Evolutionary conservation across 2,888 invertebrate genomes (phyloP).

Genomic region (Xestobium rufovillosum): DNA sequence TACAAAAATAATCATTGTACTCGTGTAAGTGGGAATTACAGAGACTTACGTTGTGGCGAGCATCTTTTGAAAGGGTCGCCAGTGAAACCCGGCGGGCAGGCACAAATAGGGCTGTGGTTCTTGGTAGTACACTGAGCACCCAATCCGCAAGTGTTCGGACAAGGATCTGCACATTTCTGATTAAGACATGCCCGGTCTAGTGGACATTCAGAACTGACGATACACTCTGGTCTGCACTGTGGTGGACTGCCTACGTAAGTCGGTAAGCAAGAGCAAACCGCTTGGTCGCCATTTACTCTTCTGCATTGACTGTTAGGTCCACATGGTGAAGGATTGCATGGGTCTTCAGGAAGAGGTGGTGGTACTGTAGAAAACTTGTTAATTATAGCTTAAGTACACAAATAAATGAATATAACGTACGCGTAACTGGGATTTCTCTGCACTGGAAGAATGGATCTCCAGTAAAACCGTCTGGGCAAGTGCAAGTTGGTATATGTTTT

Average conservation of each 20-base stretch:
- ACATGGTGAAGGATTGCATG: slow-evolving; percentile 78
- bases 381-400: no score
- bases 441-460: slow-evolving; percentile 80
- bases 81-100: slow-evolving; percentile 74
- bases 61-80: slow-evolving; percentile 83
- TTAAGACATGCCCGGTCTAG: slow-evolving; percentile 75
- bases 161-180: slow-evolving; percentile 81
- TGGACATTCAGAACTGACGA: slow-evolving; percentile 81
- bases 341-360: slow-evolving; percentile 50
- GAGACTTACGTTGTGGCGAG: slow-evolving; percentile 56
- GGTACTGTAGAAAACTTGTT: slow-evolving; percentile 34
- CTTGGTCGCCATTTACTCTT: slow-evolving; percentile 68
- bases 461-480: slow-evolving; percentile 65
- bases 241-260: slow-evolving; percentile 74
- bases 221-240: slow-evolving; percentile 75
- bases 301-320: slow-evolving; percentile 83
- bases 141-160: slow-evolving; percentile 80
- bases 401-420: no score
- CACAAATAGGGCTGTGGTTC: slow-evolving; percentile 83
- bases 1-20: slow-evolving; percentile 15
- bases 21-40: not conserved
- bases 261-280: slow-evolving; percentile 77
- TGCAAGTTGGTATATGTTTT: slow-evolving; percentile 71
- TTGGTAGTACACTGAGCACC: slow-evolving; percentile 74
- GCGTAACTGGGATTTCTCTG: slow-evolving; percentile 46